Conservation (phyloP, 1,140 invertebrate species). For the Cherax destructor region DNA sequence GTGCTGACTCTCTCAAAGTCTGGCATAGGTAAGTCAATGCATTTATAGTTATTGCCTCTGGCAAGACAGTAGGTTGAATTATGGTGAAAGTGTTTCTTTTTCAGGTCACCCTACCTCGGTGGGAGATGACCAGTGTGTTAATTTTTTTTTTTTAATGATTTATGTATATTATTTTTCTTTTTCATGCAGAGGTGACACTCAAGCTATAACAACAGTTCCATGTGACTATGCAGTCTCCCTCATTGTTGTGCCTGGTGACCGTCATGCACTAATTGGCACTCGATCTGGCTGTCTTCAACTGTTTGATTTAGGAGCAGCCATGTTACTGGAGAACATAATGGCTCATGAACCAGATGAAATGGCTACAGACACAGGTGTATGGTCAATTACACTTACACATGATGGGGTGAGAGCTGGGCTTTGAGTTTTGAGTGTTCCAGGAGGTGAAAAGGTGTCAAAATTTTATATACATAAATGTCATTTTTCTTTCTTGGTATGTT, state of each 20-base stretch:
- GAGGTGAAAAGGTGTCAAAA: background rate
- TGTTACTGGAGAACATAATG: constrained; percentile 84
- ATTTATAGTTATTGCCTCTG: background rate
- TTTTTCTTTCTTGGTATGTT: too few species aligned
- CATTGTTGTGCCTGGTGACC: constrained; percentile 93
- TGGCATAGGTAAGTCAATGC: constrained; percentile 87
- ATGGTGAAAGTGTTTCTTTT: too few species aligned
- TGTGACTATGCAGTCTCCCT: constrained; percentile 83
- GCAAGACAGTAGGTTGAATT: too few species aligned
- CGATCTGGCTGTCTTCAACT: constrained; percentile 91
- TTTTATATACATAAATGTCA: too few species aligned
- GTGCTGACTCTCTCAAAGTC: constrained; percentile 91
- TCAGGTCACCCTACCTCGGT: too few species aligned
- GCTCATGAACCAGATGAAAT: constrained; percentile 84
- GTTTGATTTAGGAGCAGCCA: constrained; percentile 88
- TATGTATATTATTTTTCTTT: background rate
- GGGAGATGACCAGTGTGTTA: too few species aligned
- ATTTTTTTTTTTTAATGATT: too few species aligned
- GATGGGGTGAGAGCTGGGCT: constrained; percentile 80
- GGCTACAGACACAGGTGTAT: constrained; percentile 77
- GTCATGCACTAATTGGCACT: constrained; percentile 91
- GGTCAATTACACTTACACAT: constrained; percentile 85
- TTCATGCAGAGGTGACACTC: constrained; percentile 41
- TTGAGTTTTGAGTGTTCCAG: background rate
- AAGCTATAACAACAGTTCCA: constrained; percentile 87